Evolutionary conservation across 2,888 invertebrate species (phyloP), one percentile per base, ranked within the genome.

Genomic region (Plebejus melissa): DNA sequence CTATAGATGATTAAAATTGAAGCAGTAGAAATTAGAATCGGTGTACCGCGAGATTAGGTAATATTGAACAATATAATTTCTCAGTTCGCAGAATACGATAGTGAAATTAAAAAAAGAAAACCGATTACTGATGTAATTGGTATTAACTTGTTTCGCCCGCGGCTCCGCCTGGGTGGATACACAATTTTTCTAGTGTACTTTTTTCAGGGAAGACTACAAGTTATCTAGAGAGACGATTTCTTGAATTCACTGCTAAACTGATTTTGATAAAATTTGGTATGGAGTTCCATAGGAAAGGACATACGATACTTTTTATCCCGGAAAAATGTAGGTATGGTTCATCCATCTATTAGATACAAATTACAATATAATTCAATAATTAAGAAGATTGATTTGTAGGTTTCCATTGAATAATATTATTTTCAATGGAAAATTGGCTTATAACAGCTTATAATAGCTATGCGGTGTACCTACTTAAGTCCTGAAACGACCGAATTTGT

Each of bases 101-200:
- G 16, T 36, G 32, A 65, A 65, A 65, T 65, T 16, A 5, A 65
- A 65, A 50, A 65, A 65, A 65, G 32, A 65, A 65, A 65, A 36
- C 13, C 32, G 5, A 36, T 22, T 65, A 65, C 65, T 58, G 58
- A 58, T 22, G 58, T 58, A 58, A 58, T 58, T 58, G 58, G n/a
- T 58, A 6, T 22, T n/a, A 16, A 54, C 54, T 54, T 54, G 54
- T 54, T 54, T 54, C 54, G 16, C 54, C 16, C 13, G 54, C 54
- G 4, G 54, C 46, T 46, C 46, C 46, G 46, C 46, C 46, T 9
- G 46, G 46, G 46, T 46, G 9, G 46, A 46, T 46, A 46, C 9
- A 46, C 46, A 46, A 46, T 46, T 46, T 46, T 9, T 46, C 9
- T 11, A 54, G 4, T 54, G 16, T 54, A 16, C 16, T 54, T 54